A percentile compares a stretch with the other conserved stretches of the same genome.
Evolutionary conservation across 2,113 vertebrate genomes (phyloP).

Genomic region (Tragelaphus buxtoni): DNA sequence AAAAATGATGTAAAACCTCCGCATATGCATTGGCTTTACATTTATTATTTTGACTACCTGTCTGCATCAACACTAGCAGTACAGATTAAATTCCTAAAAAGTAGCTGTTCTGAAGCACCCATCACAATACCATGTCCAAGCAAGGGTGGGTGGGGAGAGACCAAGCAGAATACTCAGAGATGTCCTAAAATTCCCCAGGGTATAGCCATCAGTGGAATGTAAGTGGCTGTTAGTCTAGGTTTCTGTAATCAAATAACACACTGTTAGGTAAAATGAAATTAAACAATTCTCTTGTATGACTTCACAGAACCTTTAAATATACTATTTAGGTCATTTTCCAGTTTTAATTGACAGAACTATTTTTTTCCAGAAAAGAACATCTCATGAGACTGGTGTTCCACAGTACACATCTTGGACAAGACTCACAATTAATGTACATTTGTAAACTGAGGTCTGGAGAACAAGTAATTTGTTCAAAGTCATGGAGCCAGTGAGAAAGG

Average conservation of each 20-base stretch:
- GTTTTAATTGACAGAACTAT: background rate
- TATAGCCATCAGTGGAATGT: background rate
- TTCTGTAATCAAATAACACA: background rate
- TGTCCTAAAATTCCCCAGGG: background rate
- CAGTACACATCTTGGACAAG: background rate
- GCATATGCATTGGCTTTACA: background rate
- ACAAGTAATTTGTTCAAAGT: background rate
- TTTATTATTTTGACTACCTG: background rate
- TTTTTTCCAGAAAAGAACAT: background rate
- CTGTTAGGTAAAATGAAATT: constrained; percentile 12
- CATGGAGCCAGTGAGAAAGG: background rate
- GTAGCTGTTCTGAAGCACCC: background rate
- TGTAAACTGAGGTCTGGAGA: background rate
- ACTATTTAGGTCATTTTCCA: background rate
- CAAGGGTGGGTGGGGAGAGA: background rate
- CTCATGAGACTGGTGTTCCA: background rate
- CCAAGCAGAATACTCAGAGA: background rate
- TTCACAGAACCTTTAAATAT: background rate
- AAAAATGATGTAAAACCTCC: constrained; percentile 4
- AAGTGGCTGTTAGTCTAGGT: background rate
- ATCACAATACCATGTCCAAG: background rate
- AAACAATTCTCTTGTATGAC: background rate
- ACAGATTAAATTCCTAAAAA: constrained; percentile 3
- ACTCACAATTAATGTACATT: background rate
- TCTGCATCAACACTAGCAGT: background rate